These are phyloP conservation scores for Aphelinus atriplicis DNA, from an alignment of 1,140 invertebrate species.

Conservation along the genomic window DNA sequence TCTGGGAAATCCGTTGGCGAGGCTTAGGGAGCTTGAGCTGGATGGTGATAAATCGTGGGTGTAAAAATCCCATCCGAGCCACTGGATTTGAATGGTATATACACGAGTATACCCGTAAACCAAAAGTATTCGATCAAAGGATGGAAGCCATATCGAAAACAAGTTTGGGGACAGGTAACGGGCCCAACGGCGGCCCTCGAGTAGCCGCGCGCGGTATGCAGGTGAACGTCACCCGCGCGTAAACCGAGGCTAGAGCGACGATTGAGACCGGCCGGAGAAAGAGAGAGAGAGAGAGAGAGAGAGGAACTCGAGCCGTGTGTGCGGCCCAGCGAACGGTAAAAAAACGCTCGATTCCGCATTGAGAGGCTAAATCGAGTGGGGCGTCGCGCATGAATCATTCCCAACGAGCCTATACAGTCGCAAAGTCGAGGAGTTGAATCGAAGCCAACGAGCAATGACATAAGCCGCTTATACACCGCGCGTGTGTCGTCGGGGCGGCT, in stretches of 20 bases:
- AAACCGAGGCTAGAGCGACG: too few relatives aligned
- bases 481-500: background rate
- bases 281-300: too few relatives aligned
- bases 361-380: conserved; percentile 20
- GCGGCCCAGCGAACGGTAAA: background rate
- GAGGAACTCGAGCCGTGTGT: background rate
- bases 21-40: too few relatives aligned
- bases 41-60: too few relatives aligned
- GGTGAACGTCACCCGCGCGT: too few relatives aligned
- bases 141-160: too few relatives aligned
- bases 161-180: too few relatives aligned
- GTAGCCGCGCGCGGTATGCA: background rate
- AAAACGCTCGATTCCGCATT: conserved; percentile 3
- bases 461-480: conserved; percentile 20
- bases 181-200: too few relatives aligned
- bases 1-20: too few relatives aligned
- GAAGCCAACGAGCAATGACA: conserved; percentile 32
- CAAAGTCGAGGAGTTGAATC: background rate
- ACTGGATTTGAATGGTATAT: background rate
- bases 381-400: conserved; percentile 24
- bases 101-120: background rate
- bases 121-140: background rate
- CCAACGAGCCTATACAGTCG: background rate
- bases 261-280: too few relatives aligned
- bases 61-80: too few relatives aligned